Conservation (phyloP, 2,113 vertebrate genomes). For the Dascyllus trimaculatus region DNA sequence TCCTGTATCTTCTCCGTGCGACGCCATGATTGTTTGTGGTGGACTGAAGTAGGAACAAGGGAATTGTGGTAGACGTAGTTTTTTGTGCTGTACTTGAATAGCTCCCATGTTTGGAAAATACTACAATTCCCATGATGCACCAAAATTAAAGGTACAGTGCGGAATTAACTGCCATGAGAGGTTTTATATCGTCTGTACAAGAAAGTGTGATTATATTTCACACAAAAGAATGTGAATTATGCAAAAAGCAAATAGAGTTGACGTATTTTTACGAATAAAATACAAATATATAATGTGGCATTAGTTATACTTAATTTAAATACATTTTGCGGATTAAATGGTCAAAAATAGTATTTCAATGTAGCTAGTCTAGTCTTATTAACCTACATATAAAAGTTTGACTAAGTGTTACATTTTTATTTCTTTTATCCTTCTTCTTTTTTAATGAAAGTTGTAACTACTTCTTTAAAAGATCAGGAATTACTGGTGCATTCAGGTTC, state of each 20-base stretch:
- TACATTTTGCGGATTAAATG: too few relatives aligned
- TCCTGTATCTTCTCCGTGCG: slow-evolving; percentile 36
- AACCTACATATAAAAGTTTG: too few relatives aligned
- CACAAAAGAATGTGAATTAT: background rate
- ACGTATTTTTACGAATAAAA: background rate
- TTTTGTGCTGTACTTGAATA: fast-evolving
- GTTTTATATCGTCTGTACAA: background rate
- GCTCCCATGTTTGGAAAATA: background rate
- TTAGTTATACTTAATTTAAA: too few relatives aligned
- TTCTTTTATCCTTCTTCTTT: too few relatives aligned
- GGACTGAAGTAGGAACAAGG: background rate
- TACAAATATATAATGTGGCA: background rate
- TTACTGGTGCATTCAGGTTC: background rate
- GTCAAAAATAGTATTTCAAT: too few relatives aligned
- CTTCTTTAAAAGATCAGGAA: too few relatives aligned
- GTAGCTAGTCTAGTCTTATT: too few relatives aligned
- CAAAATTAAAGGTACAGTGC: slow-evolving; percentile 12
- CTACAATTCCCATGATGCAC: slow-evolving; percentile 65
- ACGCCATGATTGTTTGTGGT: slow-evolving; percentile 82
- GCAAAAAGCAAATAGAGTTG: too few relatives aligned
- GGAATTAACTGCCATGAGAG: background rate
- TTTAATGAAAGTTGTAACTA: too few relatives aligned
- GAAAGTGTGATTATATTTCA: background rate
- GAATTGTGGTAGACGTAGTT: slow-evolving; percentile 77
- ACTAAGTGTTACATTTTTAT: too few relatives aligned